Conservation (phyloP, 1,140 invertebrate species). For the Caligus rogercresseyi region DNA sequence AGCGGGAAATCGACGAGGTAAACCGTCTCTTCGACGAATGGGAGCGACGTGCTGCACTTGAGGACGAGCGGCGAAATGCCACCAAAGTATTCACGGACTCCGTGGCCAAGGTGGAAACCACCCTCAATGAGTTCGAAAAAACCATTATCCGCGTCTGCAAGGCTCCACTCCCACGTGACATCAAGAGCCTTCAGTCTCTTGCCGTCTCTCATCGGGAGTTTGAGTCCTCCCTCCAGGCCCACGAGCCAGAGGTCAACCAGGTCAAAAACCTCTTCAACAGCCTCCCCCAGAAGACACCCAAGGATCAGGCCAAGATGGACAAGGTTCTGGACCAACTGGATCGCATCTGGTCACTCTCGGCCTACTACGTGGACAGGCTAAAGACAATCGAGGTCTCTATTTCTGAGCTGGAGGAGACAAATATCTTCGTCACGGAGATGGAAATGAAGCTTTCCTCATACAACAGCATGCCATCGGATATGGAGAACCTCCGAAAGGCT, state of each 20-base stretch:
- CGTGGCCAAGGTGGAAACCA: conserved; percentile 54
- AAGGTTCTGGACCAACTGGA: conserved; percentile 79
- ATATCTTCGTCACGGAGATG: conserved; percentile 67
- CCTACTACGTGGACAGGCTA: conserved; percentile 66
- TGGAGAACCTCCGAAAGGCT: conserved; percentile 50
- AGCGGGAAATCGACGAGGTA: conserved; percentile 83
- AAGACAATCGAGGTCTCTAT: conserved; percentile 80
- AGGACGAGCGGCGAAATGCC: conserved; percentile 36
- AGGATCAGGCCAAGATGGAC: conserved; percentile 71
- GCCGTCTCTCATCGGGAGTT: conserved; percentile 76
- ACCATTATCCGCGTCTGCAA: conserved; percentile 57
- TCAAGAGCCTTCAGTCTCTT: conserved; percentile 64
- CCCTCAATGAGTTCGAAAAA: conserved; percentile 65
- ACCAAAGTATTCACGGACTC: conserved; percentile 62
- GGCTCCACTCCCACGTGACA: conserved; percentile 58
- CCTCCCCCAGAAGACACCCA: conserved; percentile 52
- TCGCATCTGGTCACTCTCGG: conserved; percentile 60
- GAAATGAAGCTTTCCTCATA: conserved; percentile 72
- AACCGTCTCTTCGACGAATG: conserved; percentile 89
- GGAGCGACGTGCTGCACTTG: conserved; percentile 46
- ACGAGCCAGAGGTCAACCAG: conserved; percentile 26
- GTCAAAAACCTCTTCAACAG: conserved; percentile 30
- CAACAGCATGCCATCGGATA: conserved; percentile 58
- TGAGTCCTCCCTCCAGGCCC: conserved; percentile 43
- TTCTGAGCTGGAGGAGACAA: conserved; percentile 68